Evolutionary conservation across 92 coral and sea anemone genomes (phyloP).

Genomic region (Pocillopora meandrina): DNA sequence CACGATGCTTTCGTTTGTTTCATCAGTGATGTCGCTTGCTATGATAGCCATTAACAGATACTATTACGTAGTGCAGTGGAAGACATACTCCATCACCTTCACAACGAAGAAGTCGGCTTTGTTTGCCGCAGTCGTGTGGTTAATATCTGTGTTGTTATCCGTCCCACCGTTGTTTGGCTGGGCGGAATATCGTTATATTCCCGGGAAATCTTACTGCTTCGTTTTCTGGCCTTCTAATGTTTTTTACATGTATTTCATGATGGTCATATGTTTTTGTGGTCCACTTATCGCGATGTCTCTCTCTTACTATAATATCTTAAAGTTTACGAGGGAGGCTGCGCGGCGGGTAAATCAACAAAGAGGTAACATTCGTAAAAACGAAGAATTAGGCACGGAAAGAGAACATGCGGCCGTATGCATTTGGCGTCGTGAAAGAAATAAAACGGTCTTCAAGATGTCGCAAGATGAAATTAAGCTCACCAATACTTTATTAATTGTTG

Average conservation of each 20-base stretch:
- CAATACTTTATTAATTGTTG: conserved; percentile 86
- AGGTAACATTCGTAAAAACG: background rate
- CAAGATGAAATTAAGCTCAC: conserved; percentile 74
- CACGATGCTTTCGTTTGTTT: conserved; percentile 82
- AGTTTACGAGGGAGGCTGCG: conserved; percentile 53
- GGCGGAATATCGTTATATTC: conserved; percentile 70
- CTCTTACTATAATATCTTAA: conserved; percentile 72
- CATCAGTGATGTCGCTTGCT: conserved; percentile 80
- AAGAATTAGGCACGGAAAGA: background rate
- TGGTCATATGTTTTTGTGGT: conserved; percentile 73
- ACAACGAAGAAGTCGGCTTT: conserved; percentile 37
- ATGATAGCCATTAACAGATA: conserved; percentile 88
- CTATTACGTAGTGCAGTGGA: conserved; percentile 84
- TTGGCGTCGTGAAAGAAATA: background rate
- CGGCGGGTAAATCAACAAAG: conserved; percentile 11
- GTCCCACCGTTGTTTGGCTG: conserved; percentile 89
- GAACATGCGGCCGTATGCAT: background rate
- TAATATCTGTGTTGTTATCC: conserved; percentile 56
- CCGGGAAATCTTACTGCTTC: conserved; percentile 87
- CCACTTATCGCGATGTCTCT: conserved; percentile 68
- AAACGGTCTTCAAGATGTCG: conserved; percentile 37
- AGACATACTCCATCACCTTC: conserved; percentile 56
- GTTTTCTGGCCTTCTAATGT: conserved; percentile 76
- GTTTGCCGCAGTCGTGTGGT: conserved; percentile 66
- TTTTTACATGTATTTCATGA: conserved; percentile 86